Percentiles rank a stretch among this genome's conserved stretches.
These are phyloP conservation scores for Deilephila elpenor DNA, from an alignment of 2,888 invertebrate genomes.

Conservation along the genomic window DNA sequence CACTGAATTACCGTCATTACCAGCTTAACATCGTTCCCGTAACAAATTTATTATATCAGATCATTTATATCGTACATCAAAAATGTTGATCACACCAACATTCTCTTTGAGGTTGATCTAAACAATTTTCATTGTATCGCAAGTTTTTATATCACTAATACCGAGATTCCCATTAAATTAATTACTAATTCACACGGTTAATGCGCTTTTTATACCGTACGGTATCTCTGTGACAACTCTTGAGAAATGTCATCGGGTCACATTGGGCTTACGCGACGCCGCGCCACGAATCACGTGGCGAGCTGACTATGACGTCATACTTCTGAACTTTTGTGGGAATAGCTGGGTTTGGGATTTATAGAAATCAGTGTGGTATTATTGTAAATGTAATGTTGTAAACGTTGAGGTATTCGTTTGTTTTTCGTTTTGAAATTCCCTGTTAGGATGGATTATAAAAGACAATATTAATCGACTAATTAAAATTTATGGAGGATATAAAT, in stretches of 20 bases:
- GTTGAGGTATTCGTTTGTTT: too few species aligned
- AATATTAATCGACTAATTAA: too few species aligned
- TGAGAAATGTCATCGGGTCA: slow-evolving; percentile 3
- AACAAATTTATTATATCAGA: neutral
- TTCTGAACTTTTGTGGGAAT: neutral
- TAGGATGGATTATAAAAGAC: too few species aligned
- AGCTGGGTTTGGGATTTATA: too few species aligned
- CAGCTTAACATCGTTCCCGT: neutral
- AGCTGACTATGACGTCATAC: neutral
- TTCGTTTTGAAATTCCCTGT: too few species aligned
- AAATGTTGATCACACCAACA: neutral
- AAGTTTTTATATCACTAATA: slow-evolving; percentile 22
- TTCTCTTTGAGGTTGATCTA: slow-evolving; percentile 10
- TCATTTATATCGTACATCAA: neutral
- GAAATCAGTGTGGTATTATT: too few species aligned
- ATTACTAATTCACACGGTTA: slow-evolving; percentile 38
- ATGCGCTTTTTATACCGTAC: slow-evolving; percentile 8
- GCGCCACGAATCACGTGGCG: neutral
- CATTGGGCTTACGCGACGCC: neutral
- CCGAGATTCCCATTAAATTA: slow-evolving; percentile 38
- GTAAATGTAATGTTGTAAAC: too few species aligned
- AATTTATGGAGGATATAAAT: too few species aligned
- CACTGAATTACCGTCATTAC: neutral
- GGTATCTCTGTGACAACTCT: slow-evolving; percentile 2
- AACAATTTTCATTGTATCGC: slow-evolving; percentile 14